A percentile compares a stretch with the other conserved stretches of the same genome.
Conservation (phyloP, 2,113 vertebrate genomes). For the Carlito syrichta region DNA sequence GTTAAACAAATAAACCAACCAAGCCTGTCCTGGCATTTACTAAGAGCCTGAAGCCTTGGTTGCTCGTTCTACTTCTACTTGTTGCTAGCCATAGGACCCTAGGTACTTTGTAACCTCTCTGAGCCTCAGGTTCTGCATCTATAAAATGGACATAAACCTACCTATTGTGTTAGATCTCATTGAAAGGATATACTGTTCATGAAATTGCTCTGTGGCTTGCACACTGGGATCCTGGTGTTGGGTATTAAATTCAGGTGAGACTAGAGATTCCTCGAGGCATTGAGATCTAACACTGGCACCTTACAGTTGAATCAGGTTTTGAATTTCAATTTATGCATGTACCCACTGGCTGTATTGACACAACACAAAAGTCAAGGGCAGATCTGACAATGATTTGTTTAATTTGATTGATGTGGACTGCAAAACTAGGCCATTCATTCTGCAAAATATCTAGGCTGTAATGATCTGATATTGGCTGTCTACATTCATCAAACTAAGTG, state of each 20-base stretch:
- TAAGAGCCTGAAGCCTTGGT: not conserved
- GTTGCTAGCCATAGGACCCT: not conserved
- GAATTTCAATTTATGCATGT: not conserved
- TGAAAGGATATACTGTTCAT: not conserved
- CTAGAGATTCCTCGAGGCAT: not conserved
- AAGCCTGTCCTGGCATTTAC: not conserved
- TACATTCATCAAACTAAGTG: conserved; percentile 64
- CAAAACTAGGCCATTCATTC: conserved; percentile 33
- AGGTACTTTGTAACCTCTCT: not conserved
- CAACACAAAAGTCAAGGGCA: conserved; percentile 37
- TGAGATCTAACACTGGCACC: not conserved
- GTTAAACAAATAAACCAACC: not conserved
- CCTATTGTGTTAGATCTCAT: not conserved
- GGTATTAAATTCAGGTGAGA: not conserved
- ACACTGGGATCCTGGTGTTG: not conserved
- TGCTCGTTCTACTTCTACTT: not conserved
- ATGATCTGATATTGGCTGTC: conserved; percentile 67
- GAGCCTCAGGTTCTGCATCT: not conserved
- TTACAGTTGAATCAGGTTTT: not conserved
- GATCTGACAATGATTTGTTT: conserved; percentile 50
- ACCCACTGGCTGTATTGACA: not conserved
- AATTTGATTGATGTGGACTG: conserved; percentile 57
- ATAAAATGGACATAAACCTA: not conserved
- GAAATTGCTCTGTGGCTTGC: not conserved
- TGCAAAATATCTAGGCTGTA: conserved; percentile 53